A percentile compares a stretch with the other conserved stretches of the same genome.
Evolutionary conservation across 2,113 vertebrate species (phyloP).

Genomic region (Parus major): DNA sequence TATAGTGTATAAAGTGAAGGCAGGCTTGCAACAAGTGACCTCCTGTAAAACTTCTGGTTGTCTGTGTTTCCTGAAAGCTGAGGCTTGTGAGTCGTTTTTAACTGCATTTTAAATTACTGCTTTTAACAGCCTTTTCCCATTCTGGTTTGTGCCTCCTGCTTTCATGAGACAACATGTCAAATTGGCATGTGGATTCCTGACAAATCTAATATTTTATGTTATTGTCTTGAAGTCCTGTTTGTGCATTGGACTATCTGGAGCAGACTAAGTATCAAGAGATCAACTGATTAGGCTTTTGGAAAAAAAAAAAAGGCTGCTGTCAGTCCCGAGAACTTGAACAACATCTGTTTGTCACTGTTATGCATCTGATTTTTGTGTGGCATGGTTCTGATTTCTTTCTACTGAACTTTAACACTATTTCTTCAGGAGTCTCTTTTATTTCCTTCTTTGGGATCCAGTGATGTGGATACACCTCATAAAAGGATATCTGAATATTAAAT

Average conservation of each 20-base stretch:
- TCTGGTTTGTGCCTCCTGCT: background rate
- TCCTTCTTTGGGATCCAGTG: background rate
- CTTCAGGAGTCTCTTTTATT: background rate
- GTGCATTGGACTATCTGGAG: background rate
- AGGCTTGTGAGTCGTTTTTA: background rate
- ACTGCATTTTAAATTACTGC: constrained; percentile 21
- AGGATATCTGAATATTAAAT: background rate
- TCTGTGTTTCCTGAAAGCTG: background rate
- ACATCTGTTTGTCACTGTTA: background rate
- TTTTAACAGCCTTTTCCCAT: constrained; percentile 24
- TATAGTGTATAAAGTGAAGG: constrained; percentile 67
- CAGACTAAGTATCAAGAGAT: background rate
- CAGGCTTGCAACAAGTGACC: constrained; percentile 26
- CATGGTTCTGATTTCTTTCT: background rate
- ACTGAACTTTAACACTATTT: background rate
- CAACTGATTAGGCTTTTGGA: background rate
- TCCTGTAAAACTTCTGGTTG: background rate
- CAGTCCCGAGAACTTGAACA: background rate
- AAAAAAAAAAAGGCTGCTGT: background rate
- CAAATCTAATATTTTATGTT: background rate
- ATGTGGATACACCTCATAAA: background rate
- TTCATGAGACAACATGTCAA: background rate
- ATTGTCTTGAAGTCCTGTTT: background rate
- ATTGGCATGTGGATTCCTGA: background rate
- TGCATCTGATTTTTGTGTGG: background rate